phyloP scores from a whole-genome alignment of 2,888 invertebrate genomes.

The Microplitis manilae region DNA sequence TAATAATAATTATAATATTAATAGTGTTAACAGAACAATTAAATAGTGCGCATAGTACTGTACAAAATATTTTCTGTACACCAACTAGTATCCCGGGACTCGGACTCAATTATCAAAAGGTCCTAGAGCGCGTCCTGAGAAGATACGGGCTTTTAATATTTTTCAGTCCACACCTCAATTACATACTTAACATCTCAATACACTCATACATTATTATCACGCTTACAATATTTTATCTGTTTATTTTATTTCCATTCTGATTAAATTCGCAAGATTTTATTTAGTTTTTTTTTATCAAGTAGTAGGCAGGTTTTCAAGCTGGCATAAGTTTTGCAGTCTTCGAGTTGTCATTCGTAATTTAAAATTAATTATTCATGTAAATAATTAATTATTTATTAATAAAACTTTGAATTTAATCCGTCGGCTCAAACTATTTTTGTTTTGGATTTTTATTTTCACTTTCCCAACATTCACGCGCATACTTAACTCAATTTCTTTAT shows the following conservation, averaged over 20 bases:
- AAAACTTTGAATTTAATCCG: not conserved
- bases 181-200: conserved; percentile 4
- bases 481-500: conserved; percentile 45
- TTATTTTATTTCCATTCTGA: conserved; percentile 1
- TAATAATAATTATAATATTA: not conserved
- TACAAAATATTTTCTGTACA: conserved; percentile 19
- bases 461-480: not conserved
- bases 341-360: conserved; percentile 56
- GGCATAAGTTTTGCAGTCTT: conserved; percentile 69
- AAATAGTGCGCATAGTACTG: conserved; percentile 25
- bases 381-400: conserved; percentile 24
- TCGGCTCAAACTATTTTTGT: not conserved
- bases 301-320: conserved; percentile 71
- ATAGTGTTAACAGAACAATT: conserved; percentile 4
- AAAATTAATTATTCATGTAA: conserved; percentile 23
- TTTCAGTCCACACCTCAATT: not conserved
- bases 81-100: not conserved
- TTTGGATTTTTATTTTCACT: not conserved
- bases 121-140: conserved; percentile 31
- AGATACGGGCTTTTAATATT: conserved; percentile 27
- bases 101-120: not conserved
- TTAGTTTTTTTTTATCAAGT: conserved; percentile 6
- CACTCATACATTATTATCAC: conserved; percentile 26
- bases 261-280: conserved; percentile 34
- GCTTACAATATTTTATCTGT: conserved; percentile 26